Evolutionary conservation across 2,888 invertebrate genomes (phyloP).

Genomic region (Panzeria rudis): DNA sequence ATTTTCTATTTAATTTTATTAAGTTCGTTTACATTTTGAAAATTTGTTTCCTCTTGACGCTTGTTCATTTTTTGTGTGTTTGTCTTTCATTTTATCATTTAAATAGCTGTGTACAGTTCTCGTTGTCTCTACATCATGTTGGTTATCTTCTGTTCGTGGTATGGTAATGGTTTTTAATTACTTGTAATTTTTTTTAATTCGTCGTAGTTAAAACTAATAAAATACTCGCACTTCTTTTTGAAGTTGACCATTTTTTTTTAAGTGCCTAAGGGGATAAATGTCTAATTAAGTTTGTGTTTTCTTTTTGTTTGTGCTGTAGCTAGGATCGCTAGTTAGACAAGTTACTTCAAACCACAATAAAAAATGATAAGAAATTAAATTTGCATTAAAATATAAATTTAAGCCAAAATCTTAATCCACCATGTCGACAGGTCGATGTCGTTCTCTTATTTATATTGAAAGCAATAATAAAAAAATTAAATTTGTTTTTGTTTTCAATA

Average conservation of each 20-base stretch:
- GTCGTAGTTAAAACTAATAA: neutral
- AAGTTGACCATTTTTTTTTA: conserved; percentile 7
- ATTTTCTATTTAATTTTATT: conserved; percentile 48
- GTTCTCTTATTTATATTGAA: too few species aligned
- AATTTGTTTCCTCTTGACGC: conserved; percentile 41
- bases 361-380: neutral
- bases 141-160: conserved; percentile 10
- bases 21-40: conserved; percentile 31
- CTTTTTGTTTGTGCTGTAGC: neutral
- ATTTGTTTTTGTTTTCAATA: too few species aligned
- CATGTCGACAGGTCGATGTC: too few species aligned
- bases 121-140: neutral
- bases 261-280: conserved; percentile 32
- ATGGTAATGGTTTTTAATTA: conserved; percentile 68
- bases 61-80: conserved; percentile 31
- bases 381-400: too few species aligned
- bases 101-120: neutral
- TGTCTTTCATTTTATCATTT: conserved; percentile 12
- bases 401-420: too few species aligned
- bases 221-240: neutral
- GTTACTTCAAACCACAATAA: neutral
- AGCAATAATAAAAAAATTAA: too few species aligned
- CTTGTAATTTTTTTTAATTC: conserved; percentile 49
- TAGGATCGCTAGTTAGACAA: neutral
- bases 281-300: conserved; percentile 15